A percentile compares a stretch with the other conserved stretches of the same genome.
phyloP scores from a whole-genome alignment of 2,113 vertebrate species.

The Columbina picui region DNA sequence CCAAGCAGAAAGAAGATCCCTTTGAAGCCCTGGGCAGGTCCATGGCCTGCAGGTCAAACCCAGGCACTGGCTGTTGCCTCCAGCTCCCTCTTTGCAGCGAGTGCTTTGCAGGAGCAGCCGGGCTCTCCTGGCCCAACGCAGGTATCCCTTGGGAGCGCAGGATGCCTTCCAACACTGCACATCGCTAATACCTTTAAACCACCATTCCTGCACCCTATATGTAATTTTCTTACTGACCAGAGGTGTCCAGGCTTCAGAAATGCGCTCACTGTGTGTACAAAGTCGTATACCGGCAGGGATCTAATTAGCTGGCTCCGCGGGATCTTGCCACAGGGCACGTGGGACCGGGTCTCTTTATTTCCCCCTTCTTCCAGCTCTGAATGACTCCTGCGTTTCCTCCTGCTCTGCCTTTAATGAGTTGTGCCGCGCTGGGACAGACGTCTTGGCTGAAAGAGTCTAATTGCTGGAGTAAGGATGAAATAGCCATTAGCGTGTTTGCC shows the following conservation, averaged over 20 bases:
- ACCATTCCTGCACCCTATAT: rapidly evolving
- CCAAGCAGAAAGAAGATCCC: background rate
- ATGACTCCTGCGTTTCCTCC: background rate
- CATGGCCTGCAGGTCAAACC: rapidly evolving
- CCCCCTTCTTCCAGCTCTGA: background rate
- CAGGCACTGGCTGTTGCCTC: background rate
- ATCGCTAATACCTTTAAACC: background rate
- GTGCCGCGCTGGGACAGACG: background rate
- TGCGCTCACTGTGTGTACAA: rapidly evolving
- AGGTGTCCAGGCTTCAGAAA: background rate
- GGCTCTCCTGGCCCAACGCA: background rate
- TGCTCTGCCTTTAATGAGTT: constrained; percentile 35
- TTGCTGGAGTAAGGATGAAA: constrained; percentile 15
- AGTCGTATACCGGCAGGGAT: rapidly evolving
- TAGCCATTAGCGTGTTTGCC: background rate
- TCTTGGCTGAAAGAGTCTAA: constrained; percentile 8
- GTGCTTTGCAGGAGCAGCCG: background rate
- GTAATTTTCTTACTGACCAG: background rate
- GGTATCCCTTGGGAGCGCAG: background rate
- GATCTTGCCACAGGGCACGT: background rate
- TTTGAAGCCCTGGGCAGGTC: background rate
- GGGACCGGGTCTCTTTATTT: background rate
- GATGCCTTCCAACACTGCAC: background rate
- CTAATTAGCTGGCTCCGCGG: background rate
- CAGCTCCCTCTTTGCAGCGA: background rate